Base-by-base conservation (phyloP, 2,113 vertebrate species). In the Noturus placidus region DNA sequence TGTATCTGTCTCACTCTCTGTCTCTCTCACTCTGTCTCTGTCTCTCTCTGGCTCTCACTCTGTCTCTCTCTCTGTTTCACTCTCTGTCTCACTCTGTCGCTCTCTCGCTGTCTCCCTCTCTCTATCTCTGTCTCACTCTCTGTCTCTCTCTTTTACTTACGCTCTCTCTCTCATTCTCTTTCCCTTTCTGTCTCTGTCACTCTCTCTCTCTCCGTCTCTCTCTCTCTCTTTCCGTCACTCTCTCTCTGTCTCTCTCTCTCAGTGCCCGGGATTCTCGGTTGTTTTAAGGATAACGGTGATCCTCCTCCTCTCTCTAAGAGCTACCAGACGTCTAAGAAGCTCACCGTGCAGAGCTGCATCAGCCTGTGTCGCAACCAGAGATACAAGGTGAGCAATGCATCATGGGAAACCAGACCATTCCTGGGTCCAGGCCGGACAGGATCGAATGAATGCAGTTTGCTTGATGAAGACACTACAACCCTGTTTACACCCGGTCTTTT, bases 251-350 rank as follows among this genome's bases (percentile, higher is more conserved):
- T 89, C 84, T 88, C 70, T 89, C 85, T 70, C 90, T 84, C 93
- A 99, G 98, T 99, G 98, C 98, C 98, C 2, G 98, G 98, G n/a
- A 98, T 98, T 90, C 92, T 99, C 19, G 98, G 98, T 78, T 99
- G 98, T 92, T 99, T 97, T 94, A 97, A 95, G 92, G 98, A 99
- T 92, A 98, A 96, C 17, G 98, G 98, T 8, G 96, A 98, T 90
- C 98, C 97, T 0, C 97, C 96, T 63, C 96, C 98, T 85, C 88
- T 99, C 85, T 96, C 97, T 10, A 97, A 97, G 0, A 93, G 94
- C 93, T 98, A 97, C 0, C 96, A 98, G 92, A 99, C 97, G 0
- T 98, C 96, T 91, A 98, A 97, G 91, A 98, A 97, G 76, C 97
- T 98, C 27, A 99, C 98, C 10, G 98, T 99, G 85, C 98, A 99